Conservation (phyloP, 2,113 vertebrate species). For the Mugil cephalus region DNA sequence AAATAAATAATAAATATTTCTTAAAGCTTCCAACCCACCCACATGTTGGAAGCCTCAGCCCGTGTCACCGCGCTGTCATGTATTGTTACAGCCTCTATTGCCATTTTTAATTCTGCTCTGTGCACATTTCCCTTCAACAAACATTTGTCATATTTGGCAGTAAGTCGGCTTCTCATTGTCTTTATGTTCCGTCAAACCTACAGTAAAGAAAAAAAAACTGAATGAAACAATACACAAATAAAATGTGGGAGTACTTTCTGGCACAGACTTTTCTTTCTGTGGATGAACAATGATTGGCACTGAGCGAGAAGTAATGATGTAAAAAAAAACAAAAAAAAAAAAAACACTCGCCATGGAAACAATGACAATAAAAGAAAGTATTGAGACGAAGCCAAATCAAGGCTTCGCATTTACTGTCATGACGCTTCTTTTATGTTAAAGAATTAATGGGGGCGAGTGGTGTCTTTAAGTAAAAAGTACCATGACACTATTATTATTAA, state of each 20-base stretch:
- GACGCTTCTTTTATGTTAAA: neutral
- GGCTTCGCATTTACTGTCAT: slow-evolving; percentile 8
- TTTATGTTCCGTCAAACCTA: neutral
- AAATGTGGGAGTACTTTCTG: slow-evolving; percentile 41
- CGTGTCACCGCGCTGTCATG: neutral
- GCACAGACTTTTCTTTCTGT: slow-evolving; percentile 14
- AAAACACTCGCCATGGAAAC: slow-evolving; percentile 3
- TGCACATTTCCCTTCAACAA: slow-evolving; percentile 13
- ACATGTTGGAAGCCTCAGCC: neutral
- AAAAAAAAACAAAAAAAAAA: too few relatives aligned
- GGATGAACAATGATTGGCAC: slow-evolving; percentile 46
- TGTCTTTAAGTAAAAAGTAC: neutral
- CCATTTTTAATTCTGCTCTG: slow-evolving; percentile 7
- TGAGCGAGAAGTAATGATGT: slow-evolving; percentile 25
- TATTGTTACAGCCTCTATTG: slow-evolving; percentile 1
- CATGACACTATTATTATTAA: too few relatives aligned
- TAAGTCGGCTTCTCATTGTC: slow-evolving; percentile 21
- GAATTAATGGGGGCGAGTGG: neutral
- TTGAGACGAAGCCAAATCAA: slow-evolving; percentile 22
- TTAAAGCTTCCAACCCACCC: neutral
- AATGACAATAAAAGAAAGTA: slow-evolving; percentile 35
- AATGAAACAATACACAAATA: slow-evolving; percentile 3
- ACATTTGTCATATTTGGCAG: slow-evolving; percentile 15
- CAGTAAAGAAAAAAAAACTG: slow-evolving; percentile 13
- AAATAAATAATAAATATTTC: neutral